Evolutionary conservation across 1,140 invertebrate genomes (phyloP).

Genomic region (Triops longicaudatus): DNA sequence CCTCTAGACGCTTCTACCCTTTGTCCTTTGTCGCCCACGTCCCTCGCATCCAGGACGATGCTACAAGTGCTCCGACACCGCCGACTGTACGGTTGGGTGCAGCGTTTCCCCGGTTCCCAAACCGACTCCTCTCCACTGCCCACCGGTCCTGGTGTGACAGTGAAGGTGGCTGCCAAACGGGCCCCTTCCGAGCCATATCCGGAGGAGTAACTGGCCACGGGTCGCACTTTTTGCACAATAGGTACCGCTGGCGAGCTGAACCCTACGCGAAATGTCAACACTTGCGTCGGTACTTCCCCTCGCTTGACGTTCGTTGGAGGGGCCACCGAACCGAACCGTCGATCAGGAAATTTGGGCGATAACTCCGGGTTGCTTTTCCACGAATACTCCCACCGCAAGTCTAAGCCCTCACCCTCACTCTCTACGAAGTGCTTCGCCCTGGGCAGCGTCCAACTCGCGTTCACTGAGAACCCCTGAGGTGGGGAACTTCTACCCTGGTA

Average conservation of each 20-base stretch:
- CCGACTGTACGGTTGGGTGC: constrained; percentile 40
- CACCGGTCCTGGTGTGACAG: constrained; percentile 25
- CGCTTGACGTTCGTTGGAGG: not conserved
- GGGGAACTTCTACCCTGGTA: not conserved
- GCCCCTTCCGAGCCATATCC: constrained; percentile 13
- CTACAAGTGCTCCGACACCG: constrained; percentile 58
- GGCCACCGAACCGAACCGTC: not conserved
- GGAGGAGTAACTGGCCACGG: constrained; percentile 15
- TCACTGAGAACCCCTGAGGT: constrained; percentile 4
- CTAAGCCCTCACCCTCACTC: not conserved
- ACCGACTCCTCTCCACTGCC: constrained; percentile 13
- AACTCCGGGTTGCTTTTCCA: constrained; percentile 21
- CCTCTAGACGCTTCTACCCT: not conserved
- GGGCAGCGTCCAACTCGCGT: constrained; percentile 19
- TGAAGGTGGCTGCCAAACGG: constrained; percentile 21
- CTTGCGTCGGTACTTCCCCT: not conserved
- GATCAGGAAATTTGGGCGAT: constrained; percentile 16
- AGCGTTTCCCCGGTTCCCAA: constrained; percentile 24
- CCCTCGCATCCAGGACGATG: constrained; percentile 41
- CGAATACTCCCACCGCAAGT: constrained; percentile 4
- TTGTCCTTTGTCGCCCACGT: not conserved
- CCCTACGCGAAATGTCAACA: not conserved
- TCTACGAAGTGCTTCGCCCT: not conserved
- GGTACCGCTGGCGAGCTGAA: constrained; percentile 18
- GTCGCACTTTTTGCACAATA: not conserved